Base-by-base conservation (phyloP, 2,888 invertebrate species). In the Spilosoma lubricipeda region DNA sequence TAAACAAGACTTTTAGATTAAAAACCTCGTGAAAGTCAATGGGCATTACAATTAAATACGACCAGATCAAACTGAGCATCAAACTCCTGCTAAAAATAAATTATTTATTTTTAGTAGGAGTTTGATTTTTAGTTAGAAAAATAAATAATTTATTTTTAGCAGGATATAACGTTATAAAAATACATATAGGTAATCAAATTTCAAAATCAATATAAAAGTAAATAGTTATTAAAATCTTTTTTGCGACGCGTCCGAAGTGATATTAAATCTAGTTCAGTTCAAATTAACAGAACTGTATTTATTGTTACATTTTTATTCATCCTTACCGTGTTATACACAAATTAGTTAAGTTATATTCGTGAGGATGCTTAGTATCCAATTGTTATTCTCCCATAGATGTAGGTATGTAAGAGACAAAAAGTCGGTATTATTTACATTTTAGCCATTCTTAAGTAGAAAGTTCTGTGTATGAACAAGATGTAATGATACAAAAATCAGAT, bases 281-380 rank as follows among this genome's bases (percentile, higher is more conserved):
- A 27, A 63, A 63, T 63, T 33, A 33, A 75, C 77, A 69, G 59
- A 81, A 82, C 82, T 81, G 39, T 18, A 11, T 5, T 70, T 42
- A 82, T 81, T 77, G 79, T 84, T 78, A 73, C 77, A 78, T 75
- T 63, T 81, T 79, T 68, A 64, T 77, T 77, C 59, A 56, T 76
- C 75, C 56, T 81, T 81, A 74, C 72, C 76, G 71, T 80, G 79
- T 87, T 86, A 83, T 85, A 78, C 82, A 86, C 84, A 88, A 87
- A 92, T 92, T 92, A 93, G 92, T 92, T 80, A 80, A 89, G 91
- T 93, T 92, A 92, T 87, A 78, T 78, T 79, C 79, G 76, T 78
- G 68, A 80, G 77, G 77, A 71, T 82, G 27, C 71, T 82, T 81
- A 80, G 78, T 80, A 72, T 85, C 84, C 80, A 85, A 83, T 80